Evolutionary conservation across 2,888 invertebrate species (phyloP), one percentile per base, ranked within the genome.

Genomic region (Pyralis farinalis): DNA sequence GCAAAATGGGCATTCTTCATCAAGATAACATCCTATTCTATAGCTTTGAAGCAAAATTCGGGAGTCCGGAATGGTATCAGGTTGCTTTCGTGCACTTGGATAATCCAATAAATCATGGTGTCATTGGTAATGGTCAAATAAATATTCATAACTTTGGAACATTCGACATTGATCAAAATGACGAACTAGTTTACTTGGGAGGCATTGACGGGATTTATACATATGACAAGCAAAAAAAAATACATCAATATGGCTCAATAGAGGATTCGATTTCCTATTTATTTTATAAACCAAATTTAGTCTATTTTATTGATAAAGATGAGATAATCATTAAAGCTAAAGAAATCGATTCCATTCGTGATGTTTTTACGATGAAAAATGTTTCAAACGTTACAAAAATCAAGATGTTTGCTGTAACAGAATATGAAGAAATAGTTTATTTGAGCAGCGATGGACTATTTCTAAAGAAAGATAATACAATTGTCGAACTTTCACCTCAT

Each of bases 131-230:
- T 4, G 59, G 53, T 0, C 55, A 60, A 8, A 62, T 63, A 4
- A 42, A 59, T 7, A 49, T 63, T 3, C 62, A 75, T 34, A 86
- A 88, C 45, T 81, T 88, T 11, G 77, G 76, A 0, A 71, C 78
- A 1, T 85, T 88, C 25, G 83, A 77, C 44, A 67, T 87, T 1
- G 84, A 86, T 42, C 85, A 86, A 48, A 65, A 64, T 0, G 81
- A 76, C 12, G 61, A 58, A 0, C 38, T 71, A 1, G 56, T 86
- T 10, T 88, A 85, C 33, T 54, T 85, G 9, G 87, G 86, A 0
- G 85, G 87, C 0, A 70, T 69, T 25, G 72, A 82, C 38, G 87
- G 85, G 0, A 71, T 88, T 7, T 84, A 67, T 10, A 56, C 63
- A 1, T 46, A 82, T 22, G 72, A 78, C n/a, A 11, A 62, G 62